Conservation (phyloP, 2,113 vertebrate genomes). For the Progne subis region DNA sequence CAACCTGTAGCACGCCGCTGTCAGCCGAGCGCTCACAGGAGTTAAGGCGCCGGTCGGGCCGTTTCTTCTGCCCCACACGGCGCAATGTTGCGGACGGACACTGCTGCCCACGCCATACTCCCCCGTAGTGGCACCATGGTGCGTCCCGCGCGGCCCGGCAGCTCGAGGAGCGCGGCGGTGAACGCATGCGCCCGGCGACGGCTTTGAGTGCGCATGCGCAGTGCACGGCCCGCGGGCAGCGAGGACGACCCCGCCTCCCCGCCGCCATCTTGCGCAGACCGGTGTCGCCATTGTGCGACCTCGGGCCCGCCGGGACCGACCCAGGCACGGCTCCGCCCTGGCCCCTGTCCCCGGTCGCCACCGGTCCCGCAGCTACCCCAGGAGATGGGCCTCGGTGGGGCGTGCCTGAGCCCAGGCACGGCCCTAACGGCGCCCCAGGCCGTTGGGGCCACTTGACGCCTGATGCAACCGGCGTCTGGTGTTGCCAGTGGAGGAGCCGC, state of each 20-base stretch:
- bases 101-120: accelerated
- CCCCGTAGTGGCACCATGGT: not conserved
- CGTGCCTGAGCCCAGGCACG: accelerated
- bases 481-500: not conserved
- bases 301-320: not conserved
- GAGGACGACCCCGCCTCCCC: not conserved
- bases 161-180: not conserved
- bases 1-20: accelerated
- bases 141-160: not conserved
- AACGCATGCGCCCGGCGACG: accelerated
- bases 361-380: too few species aligned
- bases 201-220: accelerated
- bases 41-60: accelerated
- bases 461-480: not conserved
- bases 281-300: not conserved
- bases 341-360: accelerated
- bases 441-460: not conserved
- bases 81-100: accelerated
- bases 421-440: not conserved
- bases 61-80: accelerated
- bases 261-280: not conserved
- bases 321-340: too few species aligned
- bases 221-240: accelerated
- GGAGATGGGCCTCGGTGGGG: not conserved
- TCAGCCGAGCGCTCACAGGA: accelerated